Conservation (phyloP, 2,797 vertebrate species). For the Glossophaga mutica region DNA sequence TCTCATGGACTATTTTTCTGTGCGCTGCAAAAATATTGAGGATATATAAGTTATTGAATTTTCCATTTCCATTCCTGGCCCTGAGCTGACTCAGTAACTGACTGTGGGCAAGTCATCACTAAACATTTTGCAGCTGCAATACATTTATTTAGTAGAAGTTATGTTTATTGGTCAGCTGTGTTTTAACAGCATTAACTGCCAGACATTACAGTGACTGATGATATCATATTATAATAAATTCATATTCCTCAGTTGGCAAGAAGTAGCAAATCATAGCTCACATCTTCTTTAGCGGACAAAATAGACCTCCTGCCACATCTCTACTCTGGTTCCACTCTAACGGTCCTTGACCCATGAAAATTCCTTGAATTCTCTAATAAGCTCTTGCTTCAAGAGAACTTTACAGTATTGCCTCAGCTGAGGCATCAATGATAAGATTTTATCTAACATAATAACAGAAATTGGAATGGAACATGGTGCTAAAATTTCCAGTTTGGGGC, state of each 20-base stretch:
- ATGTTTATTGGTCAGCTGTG: conserved; percentile 9
- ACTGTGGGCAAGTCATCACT: not conserved
- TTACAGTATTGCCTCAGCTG: not conserved
- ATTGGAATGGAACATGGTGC: not conserved
- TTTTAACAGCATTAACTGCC: conserved; percentile 45
- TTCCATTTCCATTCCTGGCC: conserved; percentile 19
- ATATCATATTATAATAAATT: conserved; percentile 48
- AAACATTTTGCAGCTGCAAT: conserved; percentile 11
- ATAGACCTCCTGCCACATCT: not conserved
- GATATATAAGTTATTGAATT: conserved; percentile 43
- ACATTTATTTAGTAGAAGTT: conserved; percentile 47
- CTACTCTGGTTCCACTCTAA: not conserved
- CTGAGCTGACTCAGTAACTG: conserved; percentile 33
- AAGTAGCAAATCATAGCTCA: conserved; percentile 7
- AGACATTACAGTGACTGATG: conserved; percentile 45
- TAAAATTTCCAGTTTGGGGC: not conserved
- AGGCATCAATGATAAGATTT: not conserved
- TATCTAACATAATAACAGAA: not conserved
- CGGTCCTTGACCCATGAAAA: conserved; percentile 14
- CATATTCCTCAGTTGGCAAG: not conserved
- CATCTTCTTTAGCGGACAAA: not conserved
- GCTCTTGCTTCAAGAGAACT: conserved; percentile 10
- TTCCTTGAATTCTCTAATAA: conserved; percentile 22
- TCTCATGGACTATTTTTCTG: conserved; percentile 18
- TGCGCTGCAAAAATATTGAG: conserved; percentile 27